Base-by-base conservation (phyloP, 2,888 invertebrate species). In the Spisula subtruncata region DNA sequence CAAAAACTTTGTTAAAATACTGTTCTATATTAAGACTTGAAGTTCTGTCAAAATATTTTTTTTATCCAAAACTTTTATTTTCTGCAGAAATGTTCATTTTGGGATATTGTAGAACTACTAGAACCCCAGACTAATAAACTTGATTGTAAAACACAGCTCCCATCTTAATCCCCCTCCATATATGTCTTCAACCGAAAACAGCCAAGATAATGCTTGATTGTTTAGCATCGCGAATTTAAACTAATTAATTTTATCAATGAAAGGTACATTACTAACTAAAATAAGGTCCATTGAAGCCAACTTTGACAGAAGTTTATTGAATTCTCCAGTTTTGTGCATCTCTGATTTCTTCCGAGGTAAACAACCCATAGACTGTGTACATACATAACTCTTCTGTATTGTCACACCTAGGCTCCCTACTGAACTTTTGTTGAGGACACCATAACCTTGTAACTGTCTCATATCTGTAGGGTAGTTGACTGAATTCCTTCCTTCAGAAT, bases 221-320 rank as follows among this genome's bases (percentile, higher is more conserved):
- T 48, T 48, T 66, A n/a, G 25, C 5, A 10, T n/a, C 0, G 2
- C 4, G 41, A 41, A 5, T 41, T 41, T 2, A 41, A 41, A 41
- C 41, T 41, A 41, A 41, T 41, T 2, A 41, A 41, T 41, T 41
- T 41, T 41, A 5, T 41, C 8, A 41, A 41, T 25, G 60, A 25
- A 25, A 2, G 41, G 25, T 66, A 41, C 29, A 20, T 66, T 75
- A 90, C 90, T 81, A 87, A 93, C 93, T 88, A 93, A 56, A 41
- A 71, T 35, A 71, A 79, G 86, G 1, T 84, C 86, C 51, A 54
- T 84, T 18, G 75, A 25, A 29, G 41, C 83, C n/a, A 93, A 84
- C 1, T 86, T 71, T n/a, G 85, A 79, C 60, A 93, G 51, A 20
- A 93, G 35, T 35, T 85, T 86, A 48, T 88, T 71, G 85, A 92